Percentiles rank a stretch among this genome's conserved stretches.
These are phyloP conservation scores for Rotaria macrura DNA, from an alignment of 2,888 invertebrate genomes.

Conservation along the genomic window DNA sequence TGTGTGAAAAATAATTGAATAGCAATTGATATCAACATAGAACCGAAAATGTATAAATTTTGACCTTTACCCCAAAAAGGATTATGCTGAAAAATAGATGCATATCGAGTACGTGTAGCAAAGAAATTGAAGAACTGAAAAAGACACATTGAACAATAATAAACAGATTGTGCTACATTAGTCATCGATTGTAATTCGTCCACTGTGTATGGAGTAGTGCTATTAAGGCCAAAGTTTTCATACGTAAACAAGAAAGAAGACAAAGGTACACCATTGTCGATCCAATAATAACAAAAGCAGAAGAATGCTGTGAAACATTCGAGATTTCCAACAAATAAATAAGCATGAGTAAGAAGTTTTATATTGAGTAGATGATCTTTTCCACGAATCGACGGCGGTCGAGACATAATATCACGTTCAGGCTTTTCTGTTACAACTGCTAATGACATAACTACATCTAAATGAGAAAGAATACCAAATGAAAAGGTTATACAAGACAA, in stretches of 20 bases:
- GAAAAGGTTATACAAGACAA: no score
- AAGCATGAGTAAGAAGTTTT: conserved; percentile 25
- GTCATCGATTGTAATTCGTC: background rate
- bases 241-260: background rate
- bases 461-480: background rate
- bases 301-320: conserved; percentile 4
- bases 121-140: conserved; percentile 24
- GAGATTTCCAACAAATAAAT: conserved; percentile 15
- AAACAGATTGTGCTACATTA: conserved; percentile 15
- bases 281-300: background rate
- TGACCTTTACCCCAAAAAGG: background rate
- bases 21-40: background rate
- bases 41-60: conserved; percentile 23
- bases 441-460: conserved; percentile 26
- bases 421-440: conserved; percentile 24
- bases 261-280: background rate
- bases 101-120: background rate
- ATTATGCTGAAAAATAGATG: conserved; percentile 23
- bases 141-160: conserved; percentile 21
- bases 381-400: background rate
- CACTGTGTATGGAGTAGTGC: background rate
- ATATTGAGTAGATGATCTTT: conserved; percentile 27
- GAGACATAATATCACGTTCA: conserved; percentile 25
- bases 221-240: background rate
- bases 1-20: conserved; percentile 10